A percentile compares a stretch with the other conserved stretches of the same genome.
Evolutionary conservation across 2,797 vertebrate species (phyloP).

Genomic region (Acanthopagrus latus): DNA sequence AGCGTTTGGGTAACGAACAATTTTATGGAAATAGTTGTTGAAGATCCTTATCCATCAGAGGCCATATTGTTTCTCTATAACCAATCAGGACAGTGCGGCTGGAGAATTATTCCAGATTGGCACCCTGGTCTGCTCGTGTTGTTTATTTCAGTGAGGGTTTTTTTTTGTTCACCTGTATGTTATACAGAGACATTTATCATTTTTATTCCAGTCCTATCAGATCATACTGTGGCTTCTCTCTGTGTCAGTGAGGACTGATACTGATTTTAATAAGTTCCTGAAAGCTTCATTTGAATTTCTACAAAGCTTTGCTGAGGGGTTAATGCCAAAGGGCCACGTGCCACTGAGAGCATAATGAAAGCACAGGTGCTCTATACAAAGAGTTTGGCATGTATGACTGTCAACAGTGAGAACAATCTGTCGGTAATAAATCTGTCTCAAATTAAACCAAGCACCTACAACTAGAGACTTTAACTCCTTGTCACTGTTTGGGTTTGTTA

Average conservation of each 20-base stretch:
- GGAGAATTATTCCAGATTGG: not conserved
- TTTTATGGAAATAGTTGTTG: not conserved
- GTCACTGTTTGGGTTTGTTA: not conserved
- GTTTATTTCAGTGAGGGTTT: not conserved
- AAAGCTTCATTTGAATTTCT: conserved; percentile 54
- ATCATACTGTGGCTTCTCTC: not conserved
- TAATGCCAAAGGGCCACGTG: conserved; percentile 18
- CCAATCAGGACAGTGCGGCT: not conserved
- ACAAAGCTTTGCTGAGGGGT: conserved; percentile 4
- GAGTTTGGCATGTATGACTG: not conserved
- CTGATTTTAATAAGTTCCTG: conserved; percentile 28
- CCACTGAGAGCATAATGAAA: not conserved
- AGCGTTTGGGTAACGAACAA: not conserved
- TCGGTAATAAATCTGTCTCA: not conserved
- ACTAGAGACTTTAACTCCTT: not conserved
- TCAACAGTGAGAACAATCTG: not conserved
- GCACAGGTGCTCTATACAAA: conserved; percentile 32
- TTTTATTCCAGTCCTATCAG: conserved; percentile 10
- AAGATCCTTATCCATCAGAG: conserved; percentile 4
- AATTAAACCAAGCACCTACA: not conserved
- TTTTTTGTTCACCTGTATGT: not conserved
- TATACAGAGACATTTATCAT: conserved; percentile 8
- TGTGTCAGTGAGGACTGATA: conserved; percentile 12
- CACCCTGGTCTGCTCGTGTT: not conserved
- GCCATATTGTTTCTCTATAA: not conserved